A percentile compares a stretch with the other conserved stretches of the same genome.
Conservation (phyloP, 2,113 vertebrate genomes). For the Oryzias javanicus region DNA sequence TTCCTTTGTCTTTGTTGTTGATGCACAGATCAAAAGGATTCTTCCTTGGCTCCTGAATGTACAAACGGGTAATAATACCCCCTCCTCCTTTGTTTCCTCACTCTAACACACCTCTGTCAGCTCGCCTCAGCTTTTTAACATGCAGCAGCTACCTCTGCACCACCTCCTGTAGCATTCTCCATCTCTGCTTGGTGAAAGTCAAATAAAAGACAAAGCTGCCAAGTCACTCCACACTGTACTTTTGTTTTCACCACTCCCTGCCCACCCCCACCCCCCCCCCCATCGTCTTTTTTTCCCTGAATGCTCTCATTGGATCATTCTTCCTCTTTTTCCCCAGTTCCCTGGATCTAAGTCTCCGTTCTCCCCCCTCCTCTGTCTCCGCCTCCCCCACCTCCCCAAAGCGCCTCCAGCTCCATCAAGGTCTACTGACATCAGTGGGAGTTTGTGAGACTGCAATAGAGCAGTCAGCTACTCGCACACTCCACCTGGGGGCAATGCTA, state of each 20-base stretch:
- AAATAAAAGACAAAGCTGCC: conserved; percentile 75
- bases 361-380: conserved; percentile 36
- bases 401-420: conserved; percentile 48
- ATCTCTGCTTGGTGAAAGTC: conserved; percentile 74
- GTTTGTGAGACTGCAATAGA: conserved; percentile 68
- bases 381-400: conserved; percentile 4
- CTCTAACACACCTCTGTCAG: conserved; percentile 47
- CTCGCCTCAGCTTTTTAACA: conserved; percentile 65
- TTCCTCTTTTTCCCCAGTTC: conserved; percentile 26
- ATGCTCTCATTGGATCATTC: conserved; percentile 48
- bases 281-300: conserved; percentile 37
- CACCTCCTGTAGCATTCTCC: conserved; percentile 51
- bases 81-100: conserved; percentile 3
- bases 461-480: conserved; percentile 67
- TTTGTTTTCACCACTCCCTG: conserved; percentile 52
- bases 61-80: conserved; percentile 30
- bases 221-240: conserved; percentile 60
- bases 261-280: conserved; percentile 45
- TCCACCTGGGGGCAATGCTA: conserved; percentile 74
- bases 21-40: conserved; percentile 56
- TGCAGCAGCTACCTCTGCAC: conserved; percentile 67
- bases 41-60: conserved; percentile 37
- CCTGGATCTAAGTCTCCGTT: conserved; percentile 32
- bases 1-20: conserved; percentile 46
- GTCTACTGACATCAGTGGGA: conserved; percentile 63